Percentiles rank a stretch among this genome's conserved stretches.
phyloP scores from a whole-genome alignment of 1,140 invertebrate genomes.

The Leucophenga varia region DNA sequence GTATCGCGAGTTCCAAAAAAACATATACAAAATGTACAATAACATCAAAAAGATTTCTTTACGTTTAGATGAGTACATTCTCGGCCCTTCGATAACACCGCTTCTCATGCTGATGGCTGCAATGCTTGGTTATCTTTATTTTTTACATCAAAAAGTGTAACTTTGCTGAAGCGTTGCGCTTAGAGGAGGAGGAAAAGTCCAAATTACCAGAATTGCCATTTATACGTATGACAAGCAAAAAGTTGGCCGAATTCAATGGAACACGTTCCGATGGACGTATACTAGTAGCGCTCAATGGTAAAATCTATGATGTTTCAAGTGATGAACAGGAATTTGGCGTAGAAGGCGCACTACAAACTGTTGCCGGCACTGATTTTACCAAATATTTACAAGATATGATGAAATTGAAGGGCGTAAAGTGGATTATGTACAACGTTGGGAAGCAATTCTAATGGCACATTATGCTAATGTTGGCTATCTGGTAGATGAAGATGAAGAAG shows the following conservation, averaged over 20 bases:
- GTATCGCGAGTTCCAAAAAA: too few species aligned
- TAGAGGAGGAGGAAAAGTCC: neutral
- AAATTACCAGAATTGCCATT: slow-evolving; percentile 5
- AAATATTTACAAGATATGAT: slow-evolving; percentile 14
- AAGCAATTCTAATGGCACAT: slow-evolving; percentile 12
- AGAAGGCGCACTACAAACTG: slow-evolving; percentile 6
- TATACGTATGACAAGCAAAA: neutral
- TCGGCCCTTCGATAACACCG: too few species aligned
- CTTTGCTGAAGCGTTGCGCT: neutral
- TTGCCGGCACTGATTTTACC: slow-evolving; percentile 27
- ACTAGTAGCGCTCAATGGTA: slow-evolving; percentile 20
- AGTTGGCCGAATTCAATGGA: slow-evolving; percentile 19
- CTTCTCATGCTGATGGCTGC: slow-evolving; percentile 1
- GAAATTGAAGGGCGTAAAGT: neutral
- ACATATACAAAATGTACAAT: too few species aligned
- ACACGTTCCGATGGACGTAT: slow-evolving; percentile 26
- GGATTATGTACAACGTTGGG: slow-evolving; percentile 23
- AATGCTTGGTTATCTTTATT: neutral
- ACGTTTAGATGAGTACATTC: too few species aligned
- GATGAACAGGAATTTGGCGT: slow-evolving; percentile 12
- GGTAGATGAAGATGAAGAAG: too few species aligned
- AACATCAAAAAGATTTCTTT: too few species aligned
- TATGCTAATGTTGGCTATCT: slow-evolving; percentile 22
- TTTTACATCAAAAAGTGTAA: too few species aligned
- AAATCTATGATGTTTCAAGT: slow-evolving; percentile 28